These are phyloP conservation scores for Saccostrea glomerata DNA, from an alignment of 1,140 invertebrate species.

Conservation along the genomic window DNA sequence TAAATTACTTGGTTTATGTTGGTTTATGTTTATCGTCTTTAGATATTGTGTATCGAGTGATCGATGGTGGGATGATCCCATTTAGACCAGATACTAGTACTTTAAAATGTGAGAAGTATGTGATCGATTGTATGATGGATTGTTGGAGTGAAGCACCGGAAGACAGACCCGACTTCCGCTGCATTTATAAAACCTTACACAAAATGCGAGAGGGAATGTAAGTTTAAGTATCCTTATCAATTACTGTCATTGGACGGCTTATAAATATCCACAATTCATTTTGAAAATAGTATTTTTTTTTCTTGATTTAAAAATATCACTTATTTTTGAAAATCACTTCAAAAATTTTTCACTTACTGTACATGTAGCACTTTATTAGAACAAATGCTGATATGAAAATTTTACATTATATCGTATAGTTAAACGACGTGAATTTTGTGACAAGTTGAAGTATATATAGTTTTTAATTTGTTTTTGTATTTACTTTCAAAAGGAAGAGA, in stretches of 20 bases:
- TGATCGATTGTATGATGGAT: conserved; percentile 69
- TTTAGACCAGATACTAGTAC: conserved; percentile 70
- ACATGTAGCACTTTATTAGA: background rate
- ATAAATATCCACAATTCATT: no score
- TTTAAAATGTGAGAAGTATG: conserved; percentile 67
- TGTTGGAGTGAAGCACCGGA: conserved; percentile 79
- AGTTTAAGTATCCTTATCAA: conserved; percentile 72
- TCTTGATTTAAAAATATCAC: background rate
- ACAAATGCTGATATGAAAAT: no score
- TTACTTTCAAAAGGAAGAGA: conserved; percentile 85
- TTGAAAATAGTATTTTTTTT: no score
- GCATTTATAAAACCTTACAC: conserved; percentile 87
- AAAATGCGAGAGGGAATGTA: conserved; percentile 94
- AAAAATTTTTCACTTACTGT: background rate
- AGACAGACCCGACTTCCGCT: conserved; percentile 78
- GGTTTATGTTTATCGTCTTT: background rate
- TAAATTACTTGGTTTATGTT: no score
- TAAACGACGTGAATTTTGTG: no score
- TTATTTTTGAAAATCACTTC: background rate
- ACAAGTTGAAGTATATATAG: no score
- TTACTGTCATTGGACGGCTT: no score
- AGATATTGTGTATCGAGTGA: conserved; percentile 56
- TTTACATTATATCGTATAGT: no score
- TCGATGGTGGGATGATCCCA: conserved; percentile 73
- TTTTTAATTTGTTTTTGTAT: background rate